Evolutionary conservation across 2,888 invertebrate species (phyloP).

Genomic region (Habroteleia sp.): DNA sequence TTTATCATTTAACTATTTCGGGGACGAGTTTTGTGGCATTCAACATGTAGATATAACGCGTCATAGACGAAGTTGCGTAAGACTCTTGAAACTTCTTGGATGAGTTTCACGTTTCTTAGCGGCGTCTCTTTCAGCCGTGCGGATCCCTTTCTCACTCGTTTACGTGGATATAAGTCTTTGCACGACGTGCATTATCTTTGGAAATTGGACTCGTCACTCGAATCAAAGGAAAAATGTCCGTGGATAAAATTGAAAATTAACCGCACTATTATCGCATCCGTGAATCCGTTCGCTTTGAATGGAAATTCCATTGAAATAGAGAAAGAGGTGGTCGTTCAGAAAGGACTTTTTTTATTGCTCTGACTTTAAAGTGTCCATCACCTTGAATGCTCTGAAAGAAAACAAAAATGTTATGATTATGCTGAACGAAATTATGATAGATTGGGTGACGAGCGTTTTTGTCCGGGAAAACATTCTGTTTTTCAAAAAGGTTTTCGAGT

Average conservation of each 20-base stretch:
- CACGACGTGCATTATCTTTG: slow-evolving; percentile 28
- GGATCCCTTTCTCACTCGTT: slow-evolving; percentile 43
- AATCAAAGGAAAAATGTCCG: slow-evolving; percentile 39
- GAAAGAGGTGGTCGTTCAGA: slow-evolving; percentile 19
- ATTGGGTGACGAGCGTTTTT: slow-evolving; percentile 25
- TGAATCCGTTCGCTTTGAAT: slow-evolving; percentile 38
- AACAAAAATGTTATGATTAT: slow-evolving; percentile 51
- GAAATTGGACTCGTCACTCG: slow-evolving; percentile 23
- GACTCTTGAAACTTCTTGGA: slow-evolving; percentile 46
- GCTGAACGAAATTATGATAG: slow-evolving; percentile 47
- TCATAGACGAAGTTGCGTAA: slow-evolving; percentile 57
- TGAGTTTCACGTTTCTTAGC: slow-evolving; percentile 57
- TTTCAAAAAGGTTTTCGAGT: slow-evolving; percentile 20
- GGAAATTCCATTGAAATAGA: slow-evolving; percentile 40
- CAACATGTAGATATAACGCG: slow-evolving; percentile 42
- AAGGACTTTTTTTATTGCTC: slow-evolving; percentile 3
- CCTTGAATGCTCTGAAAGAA: slow-evolving; percentile 35
- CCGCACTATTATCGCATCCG: slow-evolving; percentile 22
- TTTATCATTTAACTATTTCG: slow-evolving; percentile 51
- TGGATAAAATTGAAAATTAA: slow-evolving; percentile 41
- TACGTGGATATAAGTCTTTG: slow-evolving; percentile 19
- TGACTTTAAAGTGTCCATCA: slow-evolving; percentile 31
- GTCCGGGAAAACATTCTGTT: not conserved
- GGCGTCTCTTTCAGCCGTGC: slow-evolving; percentile 40
- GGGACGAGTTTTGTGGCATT: slow-evolving; percentile 45